Base-by-base conservation (phyloP, 2,797 vertebrate genomes). In the Prionace glauca region DNA sequence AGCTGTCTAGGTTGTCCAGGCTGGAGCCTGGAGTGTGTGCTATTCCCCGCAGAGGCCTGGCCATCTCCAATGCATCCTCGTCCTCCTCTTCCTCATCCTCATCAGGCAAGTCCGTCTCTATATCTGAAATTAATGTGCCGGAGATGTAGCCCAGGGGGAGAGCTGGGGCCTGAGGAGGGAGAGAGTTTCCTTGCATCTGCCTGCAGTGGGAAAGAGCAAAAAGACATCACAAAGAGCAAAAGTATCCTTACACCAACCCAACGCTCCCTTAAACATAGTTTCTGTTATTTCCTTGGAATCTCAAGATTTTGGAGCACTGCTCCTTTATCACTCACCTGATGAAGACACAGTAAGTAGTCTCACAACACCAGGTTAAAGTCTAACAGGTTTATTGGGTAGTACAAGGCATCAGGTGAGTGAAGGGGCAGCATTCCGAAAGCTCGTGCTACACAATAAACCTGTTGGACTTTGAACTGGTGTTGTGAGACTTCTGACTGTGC, bases 1-100 rank as follows among this genome's bases (percentile, higher is more conserved):
- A 99, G 98, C 99, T 99, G 97, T 99, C 99, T 96, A 99, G 97
- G 98, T 99, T 99, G 98, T 99, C 99, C 98, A 99, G 98, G 97
- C 99, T 99, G 96, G 99, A 99, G 95, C 98, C 99, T 12, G 99
- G 99, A 45, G 98, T 99, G 97, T 99, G 98, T 96, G 99, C 99
- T 71, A 99, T 98, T 93, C 98, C 98, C 90, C 98, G 98, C 91
- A 98, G 98, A n/a, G 98, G 98, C 95, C 98, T 98, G 96, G 98
- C 98, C 95, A 99, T 98, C 97, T 99, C 99, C 94, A 99, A 98
- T 96, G 98, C 97, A 97, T 99, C 99, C 96, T 99, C 99, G 96
- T 99, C 99, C 79, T 98, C 97, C 69, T 98, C 98, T 24, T 98
- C 98, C 0, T 98, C 98, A 69, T 99, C 98, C 14, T 98, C 98